Base-by-base conservation (phyloP, 2,888 invertebrate genomes). In the Palloptera scutellata region DNA sequence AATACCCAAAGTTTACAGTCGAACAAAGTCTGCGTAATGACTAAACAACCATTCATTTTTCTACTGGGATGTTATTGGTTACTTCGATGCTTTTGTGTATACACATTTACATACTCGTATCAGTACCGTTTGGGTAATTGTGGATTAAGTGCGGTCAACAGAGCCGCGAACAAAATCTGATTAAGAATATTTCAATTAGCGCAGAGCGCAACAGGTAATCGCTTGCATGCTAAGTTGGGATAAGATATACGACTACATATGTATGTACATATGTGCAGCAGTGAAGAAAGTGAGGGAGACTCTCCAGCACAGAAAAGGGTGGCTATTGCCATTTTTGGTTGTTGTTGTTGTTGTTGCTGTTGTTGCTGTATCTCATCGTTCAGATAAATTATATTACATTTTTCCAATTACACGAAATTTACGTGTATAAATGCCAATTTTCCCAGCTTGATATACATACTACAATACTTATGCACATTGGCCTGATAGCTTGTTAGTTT, bases 181-280 rank as follows among this genome's bases (percentile, higher is more conserved):
- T 67, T 67, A 60, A 59, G 63, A 60, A 67, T 64, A 67, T 67
- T 67, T 67, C 67, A 67, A 67, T 67, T 67, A 67, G 67, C 64
- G 54, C 40, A 20, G 61, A 20, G 57, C 20, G 17, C n/a, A 57
- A 19, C 4, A 40, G n/a, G 20, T n/a, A 13, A 13, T 48, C 48
- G 2, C 48, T 30, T 30, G 30, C 30, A 30, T 30, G 30, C 30
- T 30, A 30, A 30, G 30, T 30, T 30, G 30, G 30, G 30, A 30
- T 30, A 30, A 30, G 30, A 30, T 30, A 30, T 30, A 30, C 30
- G 6, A 4, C 2, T 30, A 6, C 15, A 48, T 48, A 48, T 2
- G 48, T 2, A 48, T n/a, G 8, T 48, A 48, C 48, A 54, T 17
- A 8, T 54, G 15, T 30, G 30, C 30, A 30, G 30, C 30, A 30